A percentile compares a stretch with the other conserved stretches of the same genome.
These are phyloP conservation scores for Diplazon laetatorius DNA, from an alignment of 2,888 invertebrate species.

Conservation along the genomic window DNA sequence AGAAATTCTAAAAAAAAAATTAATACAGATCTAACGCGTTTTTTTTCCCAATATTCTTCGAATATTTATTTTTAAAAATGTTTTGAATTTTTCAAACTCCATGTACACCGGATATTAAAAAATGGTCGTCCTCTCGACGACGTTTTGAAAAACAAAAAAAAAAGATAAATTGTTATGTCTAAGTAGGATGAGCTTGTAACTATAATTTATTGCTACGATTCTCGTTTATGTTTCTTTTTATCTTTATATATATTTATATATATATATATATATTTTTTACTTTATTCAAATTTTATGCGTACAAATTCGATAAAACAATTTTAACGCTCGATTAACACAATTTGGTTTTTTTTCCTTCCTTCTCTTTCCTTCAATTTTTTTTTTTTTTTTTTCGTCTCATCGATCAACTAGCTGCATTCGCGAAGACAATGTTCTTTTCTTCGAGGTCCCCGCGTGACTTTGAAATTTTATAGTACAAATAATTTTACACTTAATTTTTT, in stretches of 20 bases:
- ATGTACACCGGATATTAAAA: no score
- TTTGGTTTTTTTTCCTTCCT: slow-evolving; percentile 12
- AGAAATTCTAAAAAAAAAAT: no score
- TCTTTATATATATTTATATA: no score
- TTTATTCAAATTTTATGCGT: slow-evolving; percentile 43
- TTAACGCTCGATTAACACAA: slow-evolving; percentile 48
- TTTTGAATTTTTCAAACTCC: no score
- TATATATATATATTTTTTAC: slow-evolving; percentile 20
- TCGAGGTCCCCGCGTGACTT: background rate
- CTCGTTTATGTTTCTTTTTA: no score
- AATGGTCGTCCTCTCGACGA: background rate
- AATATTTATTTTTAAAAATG: no score
- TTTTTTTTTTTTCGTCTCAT: background rate
- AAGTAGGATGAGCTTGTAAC: slow-evolving; percentile 19
- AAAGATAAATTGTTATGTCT: background rate
- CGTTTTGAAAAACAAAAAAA: background rate
- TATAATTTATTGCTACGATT: slow-evolving; percentile 17
- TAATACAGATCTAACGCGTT: no score
- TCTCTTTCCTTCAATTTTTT: background rate
- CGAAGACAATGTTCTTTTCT: slow-evolving; percentile 3
- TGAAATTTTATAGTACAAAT: slow-evolving; percentile 11
- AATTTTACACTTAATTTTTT: slow-evolving; percentile 32
- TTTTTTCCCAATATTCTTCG: no score
- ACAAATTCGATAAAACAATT: slow-evolving; percentile 54
- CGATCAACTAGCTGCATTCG: background rate